Evolutionary conservation across 2,888 invertebrate genomes (phyloP).

Genomic region (Bombyx huttoni): DNA sequence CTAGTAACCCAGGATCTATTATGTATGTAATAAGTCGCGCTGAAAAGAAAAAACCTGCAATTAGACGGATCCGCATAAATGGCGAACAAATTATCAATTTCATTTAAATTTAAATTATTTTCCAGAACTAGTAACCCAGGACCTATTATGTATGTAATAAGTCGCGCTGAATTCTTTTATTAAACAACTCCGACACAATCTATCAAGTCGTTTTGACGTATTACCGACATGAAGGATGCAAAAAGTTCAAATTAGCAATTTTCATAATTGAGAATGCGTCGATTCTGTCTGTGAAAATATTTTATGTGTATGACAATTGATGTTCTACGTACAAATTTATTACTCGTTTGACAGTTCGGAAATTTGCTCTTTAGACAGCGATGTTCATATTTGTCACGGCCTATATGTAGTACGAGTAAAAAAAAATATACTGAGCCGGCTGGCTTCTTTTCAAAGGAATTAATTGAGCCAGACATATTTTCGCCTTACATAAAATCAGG

Average conservation of each 20-base stretch:
- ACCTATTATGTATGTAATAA: not conserved
- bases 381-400: too few species aligned
- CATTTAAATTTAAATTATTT: slow-evolving; percentile 5
- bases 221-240: slow-evolving; percentile 11
- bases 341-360: too few species aligned
- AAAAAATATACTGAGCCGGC: too few species aligned
- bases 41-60: not conserved
- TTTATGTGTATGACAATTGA: too few species aligned
- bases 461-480: too few species aligned
- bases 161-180: not conserved
- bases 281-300: too few species aligned
- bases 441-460: too few species aligned
- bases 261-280: slow-evolving; percentile 9
- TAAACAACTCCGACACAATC: slow-evolving; percentile 4
- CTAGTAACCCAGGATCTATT: slow-evolving; percentile 8
- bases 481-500: not conserved
- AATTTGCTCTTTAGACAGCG: too few species aligned
- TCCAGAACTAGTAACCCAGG: slow-evolving; percentile 8
- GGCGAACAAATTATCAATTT: slow-evolving; percentile 38
- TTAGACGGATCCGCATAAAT: slow-evolving; percentile 27
- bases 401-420: too few species aligned
- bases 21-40: not conserved
- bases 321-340: too few species aligned
- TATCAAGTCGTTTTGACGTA: slow-evolving; percentile 14
- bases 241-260: slow-evolving; percentile 17